Conservation (phyloP, 2,797 vertebrate genomes). For the Sus cebifrons region DNA sequence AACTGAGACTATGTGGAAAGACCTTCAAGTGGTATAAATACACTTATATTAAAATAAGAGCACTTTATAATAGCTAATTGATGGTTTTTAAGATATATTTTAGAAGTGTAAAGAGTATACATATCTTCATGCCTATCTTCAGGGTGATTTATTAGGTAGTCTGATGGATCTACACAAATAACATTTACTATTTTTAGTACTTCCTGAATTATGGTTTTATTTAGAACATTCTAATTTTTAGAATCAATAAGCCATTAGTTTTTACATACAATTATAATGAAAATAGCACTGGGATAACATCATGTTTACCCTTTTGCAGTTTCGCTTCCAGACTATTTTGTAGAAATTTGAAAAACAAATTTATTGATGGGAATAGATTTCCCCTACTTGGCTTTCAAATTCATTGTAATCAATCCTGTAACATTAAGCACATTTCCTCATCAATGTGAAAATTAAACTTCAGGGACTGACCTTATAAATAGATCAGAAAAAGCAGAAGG, state of each 20-base stretch:
- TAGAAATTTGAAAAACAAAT: slow-evolving; percentile 76
- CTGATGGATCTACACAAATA: slow-evolving; percentile 18
- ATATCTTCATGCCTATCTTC: neutral
- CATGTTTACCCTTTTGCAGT: slow-evolving; percentile 35
- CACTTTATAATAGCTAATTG: neutral
- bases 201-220: slow-evolving; percentile 62
- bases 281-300: slow-evolving; percentile 16
- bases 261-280: slow-evolving; percentile 42
- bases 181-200: slow-evolving; percentile 13
- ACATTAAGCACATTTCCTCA: slow-evolving; percentile 69
- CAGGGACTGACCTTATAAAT: slow-evolving; percentile 76
- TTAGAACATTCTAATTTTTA: slow-evolving; percentile 56
- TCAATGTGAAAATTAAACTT: slow-evolving; percentile 81
- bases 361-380: slow-evolving; percentile 68
- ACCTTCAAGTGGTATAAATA: slow-evolving; percentile 27
- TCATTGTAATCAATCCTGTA: slow-evolving; percentile 65
- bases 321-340: slow-evolving; percentile 55
- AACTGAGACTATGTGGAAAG: neutral
- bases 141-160: slow-evolving; percentile 15
- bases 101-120: neutral
- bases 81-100: slow-evolving; percentile 15
- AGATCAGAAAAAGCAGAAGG: slow-evolving; percentile 66
- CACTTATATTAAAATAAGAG: slow-evolving; percentile 49
- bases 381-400: slow-evolving; percentile 65
- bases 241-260: slow-evolving; percentile 52